Evolutionary conservation across 2,113 vertebrate species (phyloP), one percentile per base, ranked within the genome.

Genomic region (Malurus melanocephalus): DNA sequence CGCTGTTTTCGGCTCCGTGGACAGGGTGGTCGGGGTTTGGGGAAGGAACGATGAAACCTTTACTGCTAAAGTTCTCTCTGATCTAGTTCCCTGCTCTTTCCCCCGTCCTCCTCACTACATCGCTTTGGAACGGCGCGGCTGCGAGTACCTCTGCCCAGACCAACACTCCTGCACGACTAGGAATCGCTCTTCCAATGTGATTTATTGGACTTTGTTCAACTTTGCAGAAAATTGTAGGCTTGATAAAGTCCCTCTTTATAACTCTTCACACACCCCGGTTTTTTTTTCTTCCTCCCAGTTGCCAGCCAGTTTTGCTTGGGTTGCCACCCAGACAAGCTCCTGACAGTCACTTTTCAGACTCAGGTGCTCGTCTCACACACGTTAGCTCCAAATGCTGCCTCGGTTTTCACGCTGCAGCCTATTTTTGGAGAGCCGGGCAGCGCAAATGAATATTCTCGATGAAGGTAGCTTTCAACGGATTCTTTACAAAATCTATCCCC

Each of bases 381-480:
- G 4, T 68, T 56, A 42, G 46, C 61, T 86, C 28, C 43, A 65
- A 73, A 40, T 48, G 13, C 38, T 77, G 80, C 89, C 23, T 78
- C 35, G 18, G 3, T 67, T 92, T 94, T 77, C 79, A 60, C 7
- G 8, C 79, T 57, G 38, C 55, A 94, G 43, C 23, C 52, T 76
- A 77, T 85, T 90, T 89, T 84, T 59, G 77, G 94, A 91, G 83
- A 68, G 77, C 38, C 27, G 56, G 20, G 56, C 67, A 76, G 60
- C 3, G 24, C 57, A 89, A 73, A 81, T 79, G 51, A 68, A 66
- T 81, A 55, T 85, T 90, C 86, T 78, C 27, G 88, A 60, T 68
- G 90, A 96, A 91, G 92, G 90, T 72, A 75, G 73, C 80, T 93
- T 93, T 93, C 92, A 88, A 60, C 73, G 66, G 48, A 80, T 81